These are phyloP conservation scores for Xyliphius kryptos DNA, from an alignment of 2,113 vertebrate species.

Conservation along the genomic window DNA sequence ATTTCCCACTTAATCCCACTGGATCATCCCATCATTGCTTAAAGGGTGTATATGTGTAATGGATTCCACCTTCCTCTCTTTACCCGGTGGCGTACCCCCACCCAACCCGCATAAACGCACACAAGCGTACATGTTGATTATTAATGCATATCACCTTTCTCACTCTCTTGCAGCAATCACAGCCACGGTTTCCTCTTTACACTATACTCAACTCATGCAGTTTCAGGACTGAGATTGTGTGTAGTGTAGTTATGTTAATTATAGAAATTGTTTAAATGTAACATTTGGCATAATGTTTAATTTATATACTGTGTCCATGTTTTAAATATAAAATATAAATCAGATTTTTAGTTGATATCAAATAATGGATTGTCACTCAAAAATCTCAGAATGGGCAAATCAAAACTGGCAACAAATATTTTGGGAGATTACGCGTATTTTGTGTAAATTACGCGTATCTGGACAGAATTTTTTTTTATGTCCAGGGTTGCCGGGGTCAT, in stretches of 20 bases:
- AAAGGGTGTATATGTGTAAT: conserved; percentile 64
- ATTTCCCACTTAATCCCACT: conserved; percentile 62
- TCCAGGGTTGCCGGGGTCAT: too few species aligned
- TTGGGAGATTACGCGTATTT: too few species aligned
- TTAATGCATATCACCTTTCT: conserved; percentile 22
- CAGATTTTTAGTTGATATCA: too few species aligned
- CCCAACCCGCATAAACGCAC: conserved; percentile 7
- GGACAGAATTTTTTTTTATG: too few species aligned
- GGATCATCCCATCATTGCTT: conserved; percentile 66
- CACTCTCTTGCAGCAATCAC: conserved; percentile 19
- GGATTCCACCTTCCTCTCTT: conserved; percentile 54
- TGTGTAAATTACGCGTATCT: too few species aligned
- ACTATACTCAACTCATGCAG: neutral
- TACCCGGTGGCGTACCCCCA: conserved; percentile 6
- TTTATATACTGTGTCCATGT: too few species aligned
- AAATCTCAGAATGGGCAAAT: too few species aligned
- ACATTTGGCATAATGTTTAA: too few species aligned
- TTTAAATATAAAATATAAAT: too few species aligned
- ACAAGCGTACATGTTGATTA: neutral
- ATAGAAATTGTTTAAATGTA: neutral
- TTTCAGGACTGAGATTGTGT: conserved; percentile 4
- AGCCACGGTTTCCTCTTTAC: conserved; percentile 4
- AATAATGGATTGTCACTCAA: too few species aligned
- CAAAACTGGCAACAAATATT: too few species aligned
- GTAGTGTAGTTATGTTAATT: conserved; percentile 1